phyloP scores from a whole-genome alignment of 2,888 invertebrate species.

The Pseudolycoriella hygida region DNA sequence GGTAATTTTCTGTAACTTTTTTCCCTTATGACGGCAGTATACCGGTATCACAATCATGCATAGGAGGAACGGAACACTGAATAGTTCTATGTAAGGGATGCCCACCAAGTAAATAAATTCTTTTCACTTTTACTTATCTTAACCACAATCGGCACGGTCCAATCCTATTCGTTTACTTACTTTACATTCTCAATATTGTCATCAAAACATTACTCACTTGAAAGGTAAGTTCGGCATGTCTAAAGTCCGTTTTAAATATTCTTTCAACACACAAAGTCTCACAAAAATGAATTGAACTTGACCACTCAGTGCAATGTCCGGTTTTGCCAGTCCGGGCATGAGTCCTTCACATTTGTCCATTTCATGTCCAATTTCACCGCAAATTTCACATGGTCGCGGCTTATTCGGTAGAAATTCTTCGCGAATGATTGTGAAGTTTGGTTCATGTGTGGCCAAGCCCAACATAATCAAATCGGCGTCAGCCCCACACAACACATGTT shows the following conservation, averaged over 20 bases:
- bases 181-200: too few species aligned
- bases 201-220: constrained; percentile 27
- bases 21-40: too few species aligned
- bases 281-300: constrained; percentile 87
- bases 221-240: constrained; percentile 86
- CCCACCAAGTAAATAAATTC: too few species aligned
- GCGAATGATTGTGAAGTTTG: constrained; percentile 94
- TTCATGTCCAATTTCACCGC: constrained; percentile 80
- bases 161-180: too few species aligned
- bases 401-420: constrained; percentile 98
- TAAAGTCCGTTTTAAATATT: constrained; percentile 82
- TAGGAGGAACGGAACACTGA: too few species aligned
- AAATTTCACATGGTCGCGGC: constrained; percentile 88
- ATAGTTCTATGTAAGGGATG: too few species aligned
- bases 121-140: too few species aligned
- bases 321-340: constrained; percentile 38
- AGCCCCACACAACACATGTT: constrained; percentile 94
- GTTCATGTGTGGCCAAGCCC: constrained; percentile 95
- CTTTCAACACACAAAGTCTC: constrained; percentile 77
- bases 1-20: too few species aligned
- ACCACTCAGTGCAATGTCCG: constrained; percentile 41
- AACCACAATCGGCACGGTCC: too few species aligned
- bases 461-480: constrained; percentile 98
- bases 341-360: constrained; percentile 82
- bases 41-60: too few species aligned